A percentile compares a stretch with the other conserved stretches of the same genome.
These are phyloP conservation scores for Saccostrea glomerata DNA, from an alignment of 1,140 invertebrate species.

Conservation along the genomic window DNA sequence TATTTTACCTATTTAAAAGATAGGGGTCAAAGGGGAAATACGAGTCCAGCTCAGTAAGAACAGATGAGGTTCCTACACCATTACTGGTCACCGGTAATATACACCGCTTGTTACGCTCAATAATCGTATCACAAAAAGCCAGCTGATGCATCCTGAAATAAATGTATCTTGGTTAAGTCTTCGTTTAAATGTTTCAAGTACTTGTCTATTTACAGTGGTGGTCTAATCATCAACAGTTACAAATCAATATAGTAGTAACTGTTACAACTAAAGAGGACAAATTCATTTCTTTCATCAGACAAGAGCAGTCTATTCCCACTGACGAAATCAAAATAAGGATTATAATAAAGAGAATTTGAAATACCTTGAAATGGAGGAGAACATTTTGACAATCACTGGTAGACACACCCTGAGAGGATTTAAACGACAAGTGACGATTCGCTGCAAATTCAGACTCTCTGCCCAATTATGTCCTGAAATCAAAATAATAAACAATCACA, in stretches of 20 bases:
- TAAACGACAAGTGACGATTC: constrained; percentile 89
- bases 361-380: constrained; percentile 88
- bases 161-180: background rate
- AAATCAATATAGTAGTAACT: too few relatives aligned
- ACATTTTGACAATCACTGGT: constrained; percentile 88
- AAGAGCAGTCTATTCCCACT: too few relatives aligned
- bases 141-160: constrained; percentile 86
- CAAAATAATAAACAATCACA: background rate
- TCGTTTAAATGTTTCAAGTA: too few relatives aligned
- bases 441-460: constrained; percentile 88
- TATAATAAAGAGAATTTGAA: background rate
- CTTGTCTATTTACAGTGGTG: too few relatives aligned
- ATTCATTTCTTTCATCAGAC: too few relatives aligned
- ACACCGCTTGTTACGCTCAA: constrained; percentile 89
- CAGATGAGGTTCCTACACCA: background rate
- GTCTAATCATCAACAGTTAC: too few relatives aligned
- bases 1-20: constrained; percentile 82
- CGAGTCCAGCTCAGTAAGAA: constrained; percentile 81
- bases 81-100: constrained; percentile 80
- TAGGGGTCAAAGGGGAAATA: constrained; percentile 93
- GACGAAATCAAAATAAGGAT: too few relatives aligned
- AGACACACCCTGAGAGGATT: constrained; percentile 92
- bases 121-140: constrained; percentile 93
- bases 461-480: constrained; percentile 87
- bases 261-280: too few relatives aligned